Evolutionary conservation across 2,797 vertebrate genomes (phyloP).

Genomic region (Antrozous pallidus): DNA sequence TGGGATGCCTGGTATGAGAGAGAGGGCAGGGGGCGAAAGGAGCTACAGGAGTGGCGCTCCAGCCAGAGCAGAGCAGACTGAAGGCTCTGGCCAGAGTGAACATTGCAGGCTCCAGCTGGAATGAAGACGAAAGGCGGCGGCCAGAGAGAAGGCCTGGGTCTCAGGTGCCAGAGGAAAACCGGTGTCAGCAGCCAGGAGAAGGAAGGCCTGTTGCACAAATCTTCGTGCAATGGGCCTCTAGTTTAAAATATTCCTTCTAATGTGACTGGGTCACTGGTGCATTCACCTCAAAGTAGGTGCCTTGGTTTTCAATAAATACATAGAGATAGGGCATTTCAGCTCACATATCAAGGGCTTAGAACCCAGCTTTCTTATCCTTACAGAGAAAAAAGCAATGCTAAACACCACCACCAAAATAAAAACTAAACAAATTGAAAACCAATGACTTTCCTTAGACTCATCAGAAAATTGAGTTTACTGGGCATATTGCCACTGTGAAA

Average conservation of each 20-base stretch:
- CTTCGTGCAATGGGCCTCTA: too few species aligned
- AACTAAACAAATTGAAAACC: background rate
- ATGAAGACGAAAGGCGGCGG: too few species aligned
- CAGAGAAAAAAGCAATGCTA: background rate
- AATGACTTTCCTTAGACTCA: background rate
- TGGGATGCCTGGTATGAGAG: too few species aligned
- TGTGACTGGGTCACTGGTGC: background rate
- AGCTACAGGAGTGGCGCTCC: too few species aligned
- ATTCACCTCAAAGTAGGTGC: background rate
- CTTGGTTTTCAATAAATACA: conserved; percentile 23
- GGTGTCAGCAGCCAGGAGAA: too few species aligned
- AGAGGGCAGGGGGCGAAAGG: too few species aligned
- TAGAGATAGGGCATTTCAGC: background rate
- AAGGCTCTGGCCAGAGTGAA: too few species aligned
- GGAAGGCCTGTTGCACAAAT: too few species aligned
- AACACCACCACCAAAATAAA: background rate
- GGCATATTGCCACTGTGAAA: background rate
- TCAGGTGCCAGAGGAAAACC: too few species aligned
- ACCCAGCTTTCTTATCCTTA: background rate
- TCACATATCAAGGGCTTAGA: background rate
- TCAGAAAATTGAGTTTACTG: background rate
- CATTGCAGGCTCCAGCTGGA: too few species aligned
- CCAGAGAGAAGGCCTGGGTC: too few species aligned
- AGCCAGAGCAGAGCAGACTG: too few species aligned
- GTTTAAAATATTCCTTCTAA: background rate